A percentile compares a stretch with the other conserved stretches of the same genome.
phyloP scores from a whole-genome alignment of 2,113 vertebrate genomes.

The Pollachius pollachius region DNA sequence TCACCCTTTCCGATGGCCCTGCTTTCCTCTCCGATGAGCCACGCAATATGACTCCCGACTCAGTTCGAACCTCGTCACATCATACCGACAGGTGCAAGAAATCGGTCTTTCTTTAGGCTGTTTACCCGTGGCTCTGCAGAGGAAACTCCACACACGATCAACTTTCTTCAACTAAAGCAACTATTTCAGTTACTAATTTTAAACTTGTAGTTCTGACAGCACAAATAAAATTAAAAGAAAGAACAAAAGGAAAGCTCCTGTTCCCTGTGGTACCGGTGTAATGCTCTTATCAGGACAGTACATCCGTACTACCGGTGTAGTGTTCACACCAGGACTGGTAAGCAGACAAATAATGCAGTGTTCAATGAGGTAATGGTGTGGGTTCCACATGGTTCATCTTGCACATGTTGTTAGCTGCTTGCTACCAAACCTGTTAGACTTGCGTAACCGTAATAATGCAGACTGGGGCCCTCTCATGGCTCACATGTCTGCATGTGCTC shows the following conservation, averaged over 20 bases:
- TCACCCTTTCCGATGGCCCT: background rate
- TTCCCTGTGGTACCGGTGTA: background rate
- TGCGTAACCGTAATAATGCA: constrained; percentile 48
- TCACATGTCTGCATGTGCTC: constrained; percentile 20
- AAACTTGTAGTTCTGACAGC: background rate
- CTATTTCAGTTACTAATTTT: background rate
- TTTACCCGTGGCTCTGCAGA: constrained; percentile 1
- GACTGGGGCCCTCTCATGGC: constrained; percentile 16
- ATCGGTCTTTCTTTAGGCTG: constrained; percentile 1
- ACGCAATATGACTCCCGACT: background rate
- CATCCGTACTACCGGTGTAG: constrained; percentile 2
- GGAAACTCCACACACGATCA: background rate
- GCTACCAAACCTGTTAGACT: constrained; percentile 64
- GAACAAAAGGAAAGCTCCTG: background rate
- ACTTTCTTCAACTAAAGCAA: background rate
- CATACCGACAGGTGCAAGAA: constrained; percentile 5
- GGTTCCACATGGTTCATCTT: constrained; percentile 51
- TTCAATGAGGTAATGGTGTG: constrained; percentile 19
- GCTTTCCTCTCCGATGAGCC: background rate
- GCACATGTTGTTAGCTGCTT: constrained; percentile 35
- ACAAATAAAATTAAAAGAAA: background rate
- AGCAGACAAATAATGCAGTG: background rate
- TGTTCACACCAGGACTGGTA: background rate
- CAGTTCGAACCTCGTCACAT: constrained; percentile 23
- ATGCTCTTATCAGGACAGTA: background rate